Percentiles rank a stretch among this genome's conserved stretches.
phyloP scores from a whole-genome alignment of 2,888 invertebrate genomes.

The Malthinus seriepunctatus region DNA sequence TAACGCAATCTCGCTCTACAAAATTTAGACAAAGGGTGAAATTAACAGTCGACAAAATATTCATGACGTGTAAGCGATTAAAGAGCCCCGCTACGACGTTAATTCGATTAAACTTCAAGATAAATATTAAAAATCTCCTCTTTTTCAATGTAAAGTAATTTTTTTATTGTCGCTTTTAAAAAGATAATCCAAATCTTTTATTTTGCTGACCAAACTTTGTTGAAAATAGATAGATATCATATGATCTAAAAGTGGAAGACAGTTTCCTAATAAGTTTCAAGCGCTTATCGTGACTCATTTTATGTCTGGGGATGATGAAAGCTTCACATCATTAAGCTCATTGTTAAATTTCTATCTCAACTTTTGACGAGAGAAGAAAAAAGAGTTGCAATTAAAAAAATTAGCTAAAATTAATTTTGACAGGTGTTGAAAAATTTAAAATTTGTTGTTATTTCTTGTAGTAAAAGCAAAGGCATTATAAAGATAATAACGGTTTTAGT shows the following conservation, averaged over 20 bases:
- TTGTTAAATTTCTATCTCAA: conserved; percentile 14
- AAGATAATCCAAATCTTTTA: conserved; percentile 13
- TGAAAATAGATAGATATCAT: conserved; percentile 15
- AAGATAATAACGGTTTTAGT: conserved; percentile 35
- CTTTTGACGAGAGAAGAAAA: background rate
- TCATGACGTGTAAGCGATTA: no score
- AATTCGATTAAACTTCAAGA: no score
- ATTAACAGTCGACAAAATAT: no score
- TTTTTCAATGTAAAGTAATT: background rate
- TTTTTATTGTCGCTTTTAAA: conserved; percentile 8
- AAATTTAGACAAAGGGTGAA: no score
- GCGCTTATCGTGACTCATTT: conserved; percentile 24
- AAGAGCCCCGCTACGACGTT: no score
- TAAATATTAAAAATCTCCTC: no score
- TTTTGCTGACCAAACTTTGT: conserved; percentile 21
- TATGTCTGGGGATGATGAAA: conserved; percentile 29
- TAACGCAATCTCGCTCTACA: no score
- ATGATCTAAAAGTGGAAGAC: conserved; percentile 17
- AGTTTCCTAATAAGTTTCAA: conserved; percentile 22
- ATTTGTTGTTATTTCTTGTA: conserved; percentile 16
- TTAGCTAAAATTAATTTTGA: background rate
- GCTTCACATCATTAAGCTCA: conserved; percentile 34
- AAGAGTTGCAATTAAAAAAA: background rate
- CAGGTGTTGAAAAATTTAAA: background rate
- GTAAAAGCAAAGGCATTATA: conserved; percentile 25